These are phyloP conservation scores for Formica selysi DNA, from an alignment of 1,140 invertebrate genomes.

Conservation along the genomic window DNA sequence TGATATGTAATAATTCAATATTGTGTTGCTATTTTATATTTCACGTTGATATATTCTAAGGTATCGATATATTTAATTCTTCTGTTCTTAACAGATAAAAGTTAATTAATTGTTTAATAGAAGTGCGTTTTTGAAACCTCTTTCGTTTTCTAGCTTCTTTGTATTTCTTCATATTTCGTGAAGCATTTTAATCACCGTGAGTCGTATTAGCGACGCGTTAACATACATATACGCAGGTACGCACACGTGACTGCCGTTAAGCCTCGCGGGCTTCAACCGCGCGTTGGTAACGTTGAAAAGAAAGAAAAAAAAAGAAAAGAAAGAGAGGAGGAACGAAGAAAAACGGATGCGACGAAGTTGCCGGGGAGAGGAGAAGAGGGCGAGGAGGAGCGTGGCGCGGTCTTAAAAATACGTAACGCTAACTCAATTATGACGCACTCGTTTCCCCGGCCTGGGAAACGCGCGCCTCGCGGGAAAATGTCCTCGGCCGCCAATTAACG, in stretches of 20 bases:
- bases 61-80: neutral
- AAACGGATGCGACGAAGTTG: slow-evolving; percentile 1
- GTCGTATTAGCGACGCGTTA: slow-evolving; percentile 61
- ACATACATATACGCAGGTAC: slow-evolving; percentile 5
- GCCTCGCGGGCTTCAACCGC: slow-evolving; percentile 39
- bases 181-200: slow-evolving; percentile 33
- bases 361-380: slow-evolving; percentile 52
- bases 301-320: slow-evolving; percentile 22
- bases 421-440: slow-evolving; percentile 86
- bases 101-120: neutral
- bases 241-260: slow-evolving; percentile 38
- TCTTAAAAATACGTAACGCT: slow-evolving; percentile 80
- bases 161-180: slow-evolving; percentile 3
- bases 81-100: neutral
- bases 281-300: neutral
- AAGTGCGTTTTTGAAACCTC: neutral
- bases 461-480: slow-evolving; percentile 80
- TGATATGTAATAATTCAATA: neutral
- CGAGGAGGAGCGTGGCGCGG: slow-evolving; percentile 54
- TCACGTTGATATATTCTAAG: neutral
- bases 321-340: neutral
- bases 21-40: neutral
- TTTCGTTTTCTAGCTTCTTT: slow-evolving; percentile 4
- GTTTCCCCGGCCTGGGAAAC: slow-evolving; percentile 85
- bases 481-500: slow-evolving; percentile 85